phyloP scores from a whole-genome alignment of 2,797 vertebrate genomes.

The Fistularia tabacaria region DNA sequence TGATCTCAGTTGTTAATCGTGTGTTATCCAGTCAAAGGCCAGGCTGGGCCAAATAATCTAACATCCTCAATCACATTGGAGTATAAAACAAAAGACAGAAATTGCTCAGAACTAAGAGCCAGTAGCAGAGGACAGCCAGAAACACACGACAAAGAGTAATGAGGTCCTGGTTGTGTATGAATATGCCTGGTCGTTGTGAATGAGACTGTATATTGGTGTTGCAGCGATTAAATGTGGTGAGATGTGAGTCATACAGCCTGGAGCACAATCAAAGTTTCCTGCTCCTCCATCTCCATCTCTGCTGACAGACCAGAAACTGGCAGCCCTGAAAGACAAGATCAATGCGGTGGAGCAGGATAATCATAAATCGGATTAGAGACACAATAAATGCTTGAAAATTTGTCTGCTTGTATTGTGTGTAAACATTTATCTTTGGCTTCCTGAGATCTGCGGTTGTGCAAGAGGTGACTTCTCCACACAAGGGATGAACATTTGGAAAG shows the following conservation, averaged over 20 bases:
- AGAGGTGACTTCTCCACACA: too few species aligned
- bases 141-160: conserved; percentile 5
- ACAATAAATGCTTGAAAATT: conserved; percentile 1
- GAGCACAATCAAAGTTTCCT: conserved; percentile 57
- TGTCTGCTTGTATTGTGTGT: background rate
- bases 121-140: conserved; percentile 3
- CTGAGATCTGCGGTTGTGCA: too few species aligned
- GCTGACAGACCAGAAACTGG: conserved; percentile 12
- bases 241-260: conserved; percentile 60
- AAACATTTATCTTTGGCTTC: conserved; percentile 3
- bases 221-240: conserved; percentile 12
- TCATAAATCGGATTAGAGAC: conserved; percentile 7
- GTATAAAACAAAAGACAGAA: background rate
- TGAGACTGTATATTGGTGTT: conserved; percentile 41
- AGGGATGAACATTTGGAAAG: too few species aligned
- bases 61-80: too few species aligned
- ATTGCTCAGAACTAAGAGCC: background rate
- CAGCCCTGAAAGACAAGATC: conserved; percentile 24
- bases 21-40: background rate
- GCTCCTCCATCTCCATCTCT: conserved; percentile 31
- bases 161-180: conserved; percentile 34
- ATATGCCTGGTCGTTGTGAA: conserved; percentile 38
- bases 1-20: background rate
- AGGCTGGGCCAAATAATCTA: background rate
- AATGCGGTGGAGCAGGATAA: conserved; percentile 13